A percentile compares a stretch with the other conserved stretches of the same genome.
Evolutionary conservation across 1,140 invertebrate genomes (phyloP).

Genomic region (Drosophila subpulchrella): DNA sequence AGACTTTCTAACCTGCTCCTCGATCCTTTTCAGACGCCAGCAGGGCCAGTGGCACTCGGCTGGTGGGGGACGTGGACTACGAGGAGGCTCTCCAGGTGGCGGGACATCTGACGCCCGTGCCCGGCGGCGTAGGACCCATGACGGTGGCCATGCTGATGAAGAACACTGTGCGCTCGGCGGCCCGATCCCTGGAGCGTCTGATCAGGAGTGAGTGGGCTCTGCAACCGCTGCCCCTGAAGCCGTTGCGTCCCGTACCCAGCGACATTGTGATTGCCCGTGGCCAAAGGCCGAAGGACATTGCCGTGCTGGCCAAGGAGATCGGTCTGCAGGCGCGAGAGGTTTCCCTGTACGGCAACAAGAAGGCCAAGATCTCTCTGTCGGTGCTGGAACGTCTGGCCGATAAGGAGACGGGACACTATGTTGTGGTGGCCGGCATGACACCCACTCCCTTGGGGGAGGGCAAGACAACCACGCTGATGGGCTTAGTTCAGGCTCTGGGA

Average conservation of each 20-base stretch:
- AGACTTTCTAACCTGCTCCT: not conserved
- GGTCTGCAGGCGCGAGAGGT: constrained; percentile 93
- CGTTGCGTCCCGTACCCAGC: constrained; percentile 90
- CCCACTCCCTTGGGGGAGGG: constrained; percentile 99
- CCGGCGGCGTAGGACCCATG: constrained; percentile 99
- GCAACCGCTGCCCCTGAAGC: constrained; percentile 86
- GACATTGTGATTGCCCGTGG: constrained; percentile 95
- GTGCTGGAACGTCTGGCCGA: constrained; percentile 91
- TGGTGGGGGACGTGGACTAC: constrained; percentile 98
- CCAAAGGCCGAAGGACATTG: constrained; percentile 95
- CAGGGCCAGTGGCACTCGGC: constrained; percentile 92
- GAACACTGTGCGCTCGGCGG: constrained; percentile 95
- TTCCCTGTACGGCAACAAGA: constrained; percentile 96
- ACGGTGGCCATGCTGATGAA: constrained; percentile 99
- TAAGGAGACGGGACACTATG: constrained; percentile 93
- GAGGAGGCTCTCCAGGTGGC: constrained; percentile 92
- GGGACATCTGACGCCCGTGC: constrained; percentile 97
- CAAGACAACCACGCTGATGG: constrained; percentile 98
- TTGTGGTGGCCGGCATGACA: constrained; percentile 98
- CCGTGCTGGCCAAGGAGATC: constrained; percentile 92
- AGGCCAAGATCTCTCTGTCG: constrained; percentile 96
- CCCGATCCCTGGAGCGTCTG: constrained; percentile 87
- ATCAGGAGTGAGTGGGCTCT: constrained; percentile 88
- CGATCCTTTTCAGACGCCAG: constrained; percentile 88
- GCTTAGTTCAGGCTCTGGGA: constrained; percentile 95